phyloP scores from a whole-genome alignment of 2,797 vertebrate genomes.

The Oryzias dopingdopingensis region DNA sequence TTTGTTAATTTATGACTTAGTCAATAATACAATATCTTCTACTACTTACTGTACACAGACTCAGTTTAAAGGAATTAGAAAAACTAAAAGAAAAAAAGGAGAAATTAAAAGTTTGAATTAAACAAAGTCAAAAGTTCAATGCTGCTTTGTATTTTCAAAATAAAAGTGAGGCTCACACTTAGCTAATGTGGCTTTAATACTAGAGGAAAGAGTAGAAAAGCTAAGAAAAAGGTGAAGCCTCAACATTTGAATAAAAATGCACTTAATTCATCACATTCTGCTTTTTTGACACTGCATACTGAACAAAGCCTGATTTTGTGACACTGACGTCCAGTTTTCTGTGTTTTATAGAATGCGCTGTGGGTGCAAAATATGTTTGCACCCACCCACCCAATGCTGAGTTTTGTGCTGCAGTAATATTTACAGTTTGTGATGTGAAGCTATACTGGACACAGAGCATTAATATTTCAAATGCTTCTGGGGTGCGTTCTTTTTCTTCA shows the following conservation, averaged over 20 bases:
- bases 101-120: too few relatives aligned
- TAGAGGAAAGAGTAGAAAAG: background rate
- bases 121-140: too few relatives aligned
- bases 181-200: too few relatives aligned
- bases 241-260: background rate
- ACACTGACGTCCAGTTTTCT: background rate
- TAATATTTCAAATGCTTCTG: conserved; percentile 41
- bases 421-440: conserved; percentile 6
- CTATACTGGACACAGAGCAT: conserved; percentile 9
- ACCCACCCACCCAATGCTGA: background rate
- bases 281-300: background rate
- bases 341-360: background rate
- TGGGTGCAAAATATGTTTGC: background rate
- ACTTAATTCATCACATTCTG: background rate
- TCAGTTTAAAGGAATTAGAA: too few relatives aligned
- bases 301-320: conserved; percentile 6
- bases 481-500: conserved; percentile 11
- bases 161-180: too few relatives aligned
- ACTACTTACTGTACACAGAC: too few relatives aligned
- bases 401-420: conserved; percentile 10
- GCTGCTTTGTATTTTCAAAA: too few relatives aligned
- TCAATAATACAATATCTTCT: too few relatives aligned
- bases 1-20: too few relatives aligned
- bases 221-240: too few relatives aligned
- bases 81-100: too few relatives aligned